Evolutionary conservation across 2,113 vertebrate genomes (phyloP).

Genomic region (Clarias gariepinus): DNA sequence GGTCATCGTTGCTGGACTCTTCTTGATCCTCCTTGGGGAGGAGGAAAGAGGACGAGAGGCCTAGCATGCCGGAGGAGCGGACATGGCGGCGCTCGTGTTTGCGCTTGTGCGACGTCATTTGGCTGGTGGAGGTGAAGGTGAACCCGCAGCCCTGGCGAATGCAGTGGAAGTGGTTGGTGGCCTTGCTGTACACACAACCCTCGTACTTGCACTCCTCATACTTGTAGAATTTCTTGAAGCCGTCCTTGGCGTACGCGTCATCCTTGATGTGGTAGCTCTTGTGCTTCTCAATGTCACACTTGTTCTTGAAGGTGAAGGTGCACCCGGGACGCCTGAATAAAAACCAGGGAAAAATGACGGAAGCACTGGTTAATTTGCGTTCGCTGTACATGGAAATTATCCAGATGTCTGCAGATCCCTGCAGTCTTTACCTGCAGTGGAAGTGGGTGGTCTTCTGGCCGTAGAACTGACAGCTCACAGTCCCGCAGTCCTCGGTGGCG

Average conservation of each 20-base stretch:
- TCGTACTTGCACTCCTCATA: conserved; percentile 99
- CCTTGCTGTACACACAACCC: conserved; percentile 98
- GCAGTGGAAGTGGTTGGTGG: conserved; percentile 99
- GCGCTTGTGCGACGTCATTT: conserved; percentile 99
- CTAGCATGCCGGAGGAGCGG: conserved; percentile 85
- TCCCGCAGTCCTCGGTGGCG: conserved; percentile 95
- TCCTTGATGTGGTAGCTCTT: conserved; percentile 99
- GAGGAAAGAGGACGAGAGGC: conserved; percentile 83
- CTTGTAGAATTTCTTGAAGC: conserved; percentile 99
- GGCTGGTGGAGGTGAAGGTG: conserved; percentile 99
- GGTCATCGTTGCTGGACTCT: conserved; percentile 97
- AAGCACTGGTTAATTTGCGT: background rate
- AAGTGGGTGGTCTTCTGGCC: conserved; percentile 99
- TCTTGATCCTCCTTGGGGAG: conserved; percentile 92
- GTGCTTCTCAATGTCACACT: conserved; percentile 99
- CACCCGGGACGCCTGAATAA: conserved; percentile 88
- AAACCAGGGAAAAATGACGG: background rate
- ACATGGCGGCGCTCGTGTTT: conserved; percentile 96
- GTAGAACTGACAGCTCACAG: conserved; percentile 93
- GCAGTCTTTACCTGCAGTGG: conserved; percentile 90
- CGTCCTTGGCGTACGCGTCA: conserved; percentile 97
- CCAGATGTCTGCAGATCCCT: conserved; percentile 4
- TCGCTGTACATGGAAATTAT: background rate
- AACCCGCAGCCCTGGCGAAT: conserved; percentile 97
- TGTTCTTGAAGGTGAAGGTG: conserved; percentile 99